These are phyloP conservation scores for Atta colombica DNA, from an alignment of 1,140 invertebrate genomes.

Conservation along the genomic window DNA sequence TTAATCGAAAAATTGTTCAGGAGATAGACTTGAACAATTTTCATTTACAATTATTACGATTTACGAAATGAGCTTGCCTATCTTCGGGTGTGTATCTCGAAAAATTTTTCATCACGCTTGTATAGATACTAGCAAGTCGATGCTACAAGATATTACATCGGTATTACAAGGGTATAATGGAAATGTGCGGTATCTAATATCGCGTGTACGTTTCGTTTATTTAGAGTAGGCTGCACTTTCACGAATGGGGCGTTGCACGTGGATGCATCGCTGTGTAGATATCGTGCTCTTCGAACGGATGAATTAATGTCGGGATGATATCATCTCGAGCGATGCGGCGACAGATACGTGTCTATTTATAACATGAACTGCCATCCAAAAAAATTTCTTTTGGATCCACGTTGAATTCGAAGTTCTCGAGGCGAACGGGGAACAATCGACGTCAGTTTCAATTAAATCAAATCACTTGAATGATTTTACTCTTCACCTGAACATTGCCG, in stretches of 20 bases:
- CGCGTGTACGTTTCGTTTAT: conserved; percentile 23
- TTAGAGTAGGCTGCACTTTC: conserved; percentile 24
- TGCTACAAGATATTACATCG: background rate
- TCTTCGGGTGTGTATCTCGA: background rate
- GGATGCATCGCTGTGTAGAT: conserved; percentile 16
- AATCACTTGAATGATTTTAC: background rate
- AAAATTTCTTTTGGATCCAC: conserved; percentile 6
- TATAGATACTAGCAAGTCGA: background rate
- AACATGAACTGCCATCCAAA: background rate
- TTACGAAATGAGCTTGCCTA: background rate
- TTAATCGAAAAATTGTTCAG: background rate
- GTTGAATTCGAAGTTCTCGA: background rate
- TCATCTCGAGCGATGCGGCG: conserved; percentile 28
- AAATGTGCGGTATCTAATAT: background rate
- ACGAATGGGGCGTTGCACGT: conserved; percentile 25
- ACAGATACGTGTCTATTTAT: conserved; percentile 15
- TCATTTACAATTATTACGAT: background rate
- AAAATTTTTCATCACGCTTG: background rate
- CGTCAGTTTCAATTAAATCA: conserved; percentile 18
- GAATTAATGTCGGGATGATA: conserved; percentile 45
- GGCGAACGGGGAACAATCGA: background rate
- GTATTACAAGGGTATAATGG: background rate
- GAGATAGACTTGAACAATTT: background rate
- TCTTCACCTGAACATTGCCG: background rate
- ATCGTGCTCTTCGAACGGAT: background rate